Percentiles rank a stretch among this genome's conserved stretches.
Conservation (phyloP, 2,113 vertebrate genomes). For the Toxostoma redivivum region DNA sequence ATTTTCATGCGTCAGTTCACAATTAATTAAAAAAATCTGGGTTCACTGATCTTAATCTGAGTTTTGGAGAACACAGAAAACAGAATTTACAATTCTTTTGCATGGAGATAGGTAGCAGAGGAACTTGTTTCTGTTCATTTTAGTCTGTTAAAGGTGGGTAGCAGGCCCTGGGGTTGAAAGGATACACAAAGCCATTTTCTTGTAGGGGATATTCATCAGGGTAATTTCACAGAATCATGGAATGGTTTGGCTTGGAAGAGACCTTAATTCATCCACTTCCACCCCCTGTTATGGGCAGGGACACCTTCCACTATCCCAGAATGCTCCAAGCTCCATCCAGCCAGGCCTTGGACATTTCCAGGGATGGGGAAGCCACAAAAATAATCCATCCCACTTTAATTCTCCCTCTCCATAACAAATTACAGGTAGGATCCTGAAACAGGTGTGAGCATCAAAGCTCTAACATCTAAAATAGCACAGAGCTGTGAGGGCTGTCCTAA, state of each 20-base stretch:
- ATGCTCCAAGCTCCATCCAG: fast-evolving
- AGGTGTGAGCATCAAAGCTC: background rate
- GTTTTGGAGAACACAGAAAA: background rate
- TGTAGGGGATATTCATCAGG: background rate
- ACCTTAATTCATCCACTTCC: background rate
- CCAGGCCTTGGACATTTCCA: background rate
- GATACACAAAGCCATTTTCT: background rate
- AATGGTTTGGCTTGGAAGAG: background rate
- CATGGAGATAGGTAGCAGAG: background rate
- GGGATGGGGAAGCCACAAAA: background rate
- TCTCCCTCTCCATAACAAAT: background rate
- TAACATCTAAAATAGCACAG: background rate
- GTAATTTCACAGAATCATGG: background rate
- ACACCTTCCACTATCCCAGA: background rate
- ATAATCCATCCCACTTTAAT: background rate
- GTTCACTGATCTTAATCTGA: background rate
- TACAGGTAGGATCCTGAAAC: background rate
- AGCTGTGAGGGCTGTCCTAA: background rate
- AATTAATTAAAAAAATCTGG: background rate
- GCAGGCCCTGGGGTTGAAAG: background rate
- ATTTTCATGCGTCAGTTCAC: background rate
- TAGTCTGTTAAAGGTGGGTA: background rate
- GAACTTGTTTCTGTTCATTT: background rate
- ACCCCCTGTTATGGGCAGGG: background rate
- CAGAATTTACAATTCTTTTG: background rate